Conservation (phyloP, 2,888 invertebrate genomes). For the Pecten maximus region DNA sequence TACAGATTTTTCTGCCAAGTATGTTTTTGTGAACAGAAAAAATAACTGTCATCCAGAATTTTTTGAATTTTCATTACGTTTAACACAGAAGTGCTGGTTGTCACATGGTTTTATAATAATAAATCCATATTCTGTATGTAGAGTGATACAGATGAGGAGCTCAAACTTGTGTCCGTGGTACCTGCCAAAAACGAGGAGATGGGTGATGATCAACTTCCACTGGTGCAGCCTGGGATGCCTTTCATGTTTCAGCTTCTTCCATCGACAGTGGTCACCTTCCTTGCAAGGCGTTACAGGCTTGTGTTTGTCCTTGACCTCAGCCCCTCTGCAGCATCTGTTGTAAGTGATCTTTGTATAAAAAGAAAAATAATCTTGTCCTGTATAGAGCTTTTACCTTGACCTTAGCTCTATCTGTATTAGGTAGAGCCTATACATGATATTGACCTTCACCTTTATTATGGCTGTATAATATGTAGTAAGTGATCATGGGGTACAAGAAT, state of each 20-base stretch:
- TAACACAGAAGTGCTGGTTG: neutral
- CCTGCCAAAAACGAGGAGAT: constrained; percentile 80
- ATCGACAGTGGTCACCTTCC: constrained; percentile 85
- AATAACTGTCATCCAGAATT: neutral
- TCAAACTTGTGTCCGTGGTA: constrained; percentile 87
- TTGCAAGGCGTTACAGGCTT: constrained; percentile 88
- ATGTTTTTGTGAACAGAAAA: neutral
- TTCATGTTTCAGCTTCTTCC: constrained; percentile 74
- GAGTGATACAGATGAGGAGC: constrained; percentile 83
- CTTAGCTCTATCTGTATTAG: too few relatives aligned
- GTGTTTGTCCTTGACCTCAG: constrained; percentile 91
- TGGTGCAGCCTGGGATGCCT: constrained; percentile 55
- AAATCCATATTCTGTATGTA: constrained; percentile 46
- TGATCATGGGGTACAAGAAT: too few relatives aligned
- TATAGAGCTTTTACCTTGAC: neutral
- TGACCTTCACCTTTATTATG: too few relatives aligned
- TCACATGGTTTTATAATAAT: neutral
- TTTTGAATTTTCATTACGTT: neutral
- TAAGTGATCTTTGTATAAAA: constrained; percentile 80
- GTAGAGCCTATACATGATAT: too few relatives aligned
- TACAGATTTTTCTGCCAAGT: too few relatives aligned
- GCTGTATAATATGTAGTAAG: too few relatives aligned
- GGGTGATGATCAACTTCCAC: constrained; percentile 51
- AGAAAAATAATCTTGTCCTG: neutral
- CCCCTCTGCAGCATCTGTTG: constrained; percentile 89